phyloP scores from a whole-genome alignment of 2,113 vertebrate species.

The Rhabdornis inornatus region DNA sequence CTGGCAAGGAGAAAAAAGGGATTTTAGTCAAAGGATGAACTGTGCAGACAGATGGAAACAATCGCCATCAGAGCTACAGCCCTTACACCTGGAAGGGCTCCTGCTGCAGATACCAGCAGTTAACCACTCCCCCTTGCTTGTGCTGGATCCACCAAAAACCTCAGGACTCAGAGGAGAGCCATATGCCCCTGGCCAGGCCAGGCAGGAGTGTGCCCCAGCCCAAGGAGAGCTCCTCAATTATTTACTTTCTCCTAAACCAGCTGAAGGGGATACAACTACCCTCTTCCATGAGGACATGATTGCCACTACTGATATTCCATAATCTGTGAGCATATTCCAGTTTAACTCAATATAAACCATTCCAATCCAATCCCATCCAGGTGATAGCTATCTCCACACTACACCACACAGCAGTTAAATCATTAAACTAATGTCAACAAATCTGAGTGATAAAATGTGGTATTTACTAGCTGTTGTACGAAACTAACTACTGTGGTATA shows the following conservation, averaged over 20 bases:
- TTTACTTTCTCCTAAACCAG: not conserved
- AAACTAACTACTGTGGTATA: not conserved
- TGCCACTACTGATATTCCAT: not conserved
- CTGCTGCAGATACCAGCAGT: not conserved
- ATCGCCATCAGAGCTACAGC: not conserved
- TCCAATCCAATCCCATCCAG: not conserved
- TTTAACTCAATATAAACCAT: not conserved
- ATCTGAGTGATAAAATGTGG: not conserved
- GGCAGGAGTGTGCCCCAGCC: not conserved
- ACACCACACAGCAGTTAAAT: not conserved
- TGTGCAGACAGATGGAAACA: not conserved
- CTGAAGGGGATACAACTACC: not conserved
- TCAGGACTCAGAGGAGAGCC: not conserved
- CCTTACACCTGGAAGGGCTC: not conserved
- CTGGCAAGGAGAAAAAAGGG: slow-evolving; percentile 50
- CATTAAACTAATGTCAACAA: not conserved
- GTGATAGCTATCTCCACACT: not conserved
- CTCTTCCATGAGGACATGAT: fast-evolving
- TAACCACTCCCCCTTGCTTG: not conserved
- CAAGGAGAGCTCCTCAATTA: not conserved
- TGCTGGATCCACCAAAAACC: not conserved
- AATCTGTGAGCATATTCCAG: not conserved
- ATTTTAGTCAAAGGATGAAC: not conserved
- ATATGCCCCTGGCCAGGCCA: not conserved
- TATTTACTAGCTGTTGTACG: not conserved